A percentile compares a stretch with the other conserved stretches of the same genome.
Evolutionary conservation across 2,888 invertebrate genomes (phyloP).

Genomic region (Ceraclea dissimilis): DNA sequence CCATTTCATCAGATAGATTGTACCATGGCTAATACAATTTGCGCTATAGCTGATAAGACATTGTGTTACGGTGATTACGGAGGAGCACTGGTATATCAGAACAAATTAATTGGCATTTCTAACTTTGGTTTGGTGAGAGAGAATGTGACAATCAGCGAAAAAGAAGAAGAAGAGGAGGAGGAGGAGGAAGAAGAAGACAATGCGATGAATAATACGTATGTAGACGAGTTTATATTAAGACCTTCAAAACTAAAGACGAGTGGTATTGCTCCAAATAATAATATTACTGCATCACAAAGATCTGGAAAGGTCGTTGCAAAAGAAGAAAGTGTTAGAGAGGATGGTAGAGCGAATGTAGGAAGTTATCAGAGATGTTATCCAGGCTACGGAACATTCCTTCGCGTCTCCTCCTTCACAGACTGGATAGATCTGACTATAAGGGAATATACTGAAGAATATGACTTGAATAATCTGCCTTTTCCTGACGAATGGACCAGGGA

Average conservation of each 20-base stretch:
- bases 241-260: too few relatives aligned
- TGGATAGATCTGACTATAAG: constrained; percentile 8
- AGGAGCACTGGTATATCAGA: constrained; percentile 3
- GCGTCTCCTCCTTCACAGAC: not conserved
- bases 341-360: too few relatives aligned
- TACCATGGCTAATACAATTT: not conserved
- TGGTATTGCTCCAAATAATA: too few relatives aligned
- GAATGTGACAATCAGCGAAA: too few relatives aligned
- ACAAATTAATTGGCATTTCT: constrained; percentile 5
- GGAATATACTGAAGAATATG: not conserved
- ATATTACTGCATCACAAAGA: too few relatives aligned
- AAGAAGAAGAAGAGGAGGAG: too few relatives aligned
- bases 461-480: constrained; percentile 1
- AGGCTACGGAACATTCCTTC: not conserved
- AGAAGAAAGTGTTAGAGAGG: too few relatives aligned
- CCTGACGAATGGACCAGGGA: constrained; percentile 1
- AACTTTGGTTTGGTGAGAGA: not conserved
- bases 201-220: not conserved
- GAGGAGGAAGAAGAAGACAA: not conserved
- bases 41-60: not conserved
- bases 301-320: too few relatives aligned
- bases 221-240: not conserved
- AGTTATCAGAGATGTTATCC: not conserved
- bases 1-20: not conserved
- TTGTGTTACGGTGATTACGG: constrained; percentile 9